Percentiles rank a stretch among this genome's conserved stretches.
Conservation (phyloP, 2,888 invertebrate species). For the Plebejus argus region DNA sequence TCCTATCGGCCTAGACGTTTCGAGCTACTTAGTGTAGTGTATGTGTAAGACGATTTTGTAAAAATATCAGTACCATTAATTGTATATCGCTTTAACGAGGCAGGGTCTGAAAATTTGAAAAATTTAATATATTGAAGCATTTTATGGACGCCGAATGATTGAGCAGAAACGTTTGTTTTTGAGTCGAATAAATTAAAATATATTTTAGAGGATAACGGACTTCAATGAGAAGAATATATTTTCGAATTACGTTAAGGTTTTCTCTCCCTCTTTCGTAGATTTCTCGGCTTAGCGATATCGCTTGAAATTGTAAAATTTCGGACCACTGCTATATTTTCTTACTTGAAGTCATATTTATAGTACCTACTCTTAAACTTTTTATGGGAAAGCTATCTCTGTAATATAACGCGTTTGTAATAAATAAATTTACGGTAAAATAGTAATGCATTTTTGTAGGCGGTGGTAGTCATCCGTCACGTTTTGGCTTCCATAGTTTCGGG, state of each 20-base stretch:
- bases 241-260: conserved; percentile 18
- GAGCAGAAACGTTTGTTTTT: conserved; percentile 55
- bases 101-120: conserved; percentile 76
- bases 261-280: conserved; percentile 10
- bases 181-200: conserved; percentile 12
- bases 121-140: conserved; percentile 51
- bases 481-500: conserved; percentile 77
- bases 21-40: conserved; percentile 68
- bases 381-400: conserved; percentile 71
- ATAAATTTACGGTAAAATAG: conserved; percentile 45
- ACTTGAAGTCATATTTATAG: conserved; percentile 56
- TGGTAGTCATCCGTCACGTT: conserved; percentile 59
- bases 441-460: conserved; percentile 60
- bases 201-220: conserved; percentile 13
- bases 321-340: conserved; percentile 74
- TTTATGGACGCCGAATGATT: conserved; percentile 49
- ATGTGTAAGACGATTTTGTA: conserved; percentile 53
- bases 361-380: conserved; percentile 58
- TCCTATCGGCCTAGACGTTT: conserved; percentile 77
- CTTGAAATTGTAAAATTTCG: conserved; percentile 52
- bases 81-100: conserved; percentile 77
- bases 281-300: conserved; percentile 29
- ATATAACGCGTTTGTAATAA: conserved; percentile 56
- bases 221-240: conserved; percentile 25
- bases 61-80: conserved; percentile 62